Percentiles rank a stretch among this genome's conserved stretches.
Evolutionary conservation across 2,113 vertebrate genomes (phyloP).

Genomic region (Rhynchomys soricoides): DNA sequence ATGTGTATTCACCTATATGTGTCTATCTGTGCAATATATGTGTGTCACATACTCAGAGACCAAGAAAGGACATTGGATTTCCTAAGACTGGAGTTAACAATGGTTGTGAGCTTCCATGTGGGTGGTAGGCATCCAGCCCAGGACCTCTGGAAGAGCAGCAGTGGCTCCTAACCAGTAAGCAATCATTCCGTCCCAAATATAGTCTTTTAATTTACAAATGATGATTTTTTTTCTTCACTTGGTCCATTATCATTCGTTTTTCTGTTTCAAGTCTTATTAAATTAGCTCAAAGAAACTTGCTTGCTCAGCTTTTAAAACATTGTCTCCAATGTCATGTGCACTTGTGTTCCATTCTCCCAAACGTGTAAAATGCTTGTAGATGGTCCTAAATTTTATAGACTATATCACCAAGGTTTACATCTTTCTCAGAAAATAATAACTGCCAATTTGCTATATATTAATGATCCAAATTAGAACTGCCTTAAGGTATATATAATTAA

Average conservation of each 20-base stretch:
- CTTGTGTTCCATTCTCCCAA: conserved; percentile 15
- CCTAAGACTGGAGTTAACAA: background rate
- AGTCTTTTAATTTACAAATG: conserved; percentile 61
- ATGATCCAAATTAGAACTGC: background rate
- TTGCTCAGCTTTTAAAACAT: conserved; percentile 43
- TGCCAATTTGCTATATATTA: background rate
- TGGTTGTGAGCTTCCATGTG: background rate
- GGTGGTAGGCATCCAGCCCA: background rate
- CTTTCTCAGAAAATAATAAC: background rate
- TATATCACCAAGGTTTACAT: background rate
- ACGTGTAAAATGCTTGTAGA: background rate
- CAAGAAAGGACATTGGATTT: background rate
- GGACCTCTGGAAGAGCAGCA: background rate
- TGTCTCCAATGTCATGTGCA: background rate
- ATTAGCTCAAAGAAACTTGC: conserved; percentile 40
- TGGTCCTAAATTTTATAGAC: background rate
- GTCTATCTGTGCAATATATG: background rate
- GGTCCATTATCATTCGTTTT: conserved; percentile 21
- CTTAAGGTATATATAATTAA: conserved; percentile 13
- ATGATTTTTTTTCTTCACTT: conserved; percentile 45
- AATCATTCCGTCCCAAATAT: too few relatives aligned
- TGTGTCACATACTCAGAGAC: background rate
- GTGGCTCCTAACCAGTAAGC: background rate
- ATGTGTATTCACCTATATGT: background rate
- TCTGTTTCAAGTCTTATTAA: conserved; percentile 60